Evolutionary conservation across 2,888 invertebrate genomes (phyloP), one percentile per base, ranked within the genome.

Genomic region (Exocentrus adspersus): DNA sequence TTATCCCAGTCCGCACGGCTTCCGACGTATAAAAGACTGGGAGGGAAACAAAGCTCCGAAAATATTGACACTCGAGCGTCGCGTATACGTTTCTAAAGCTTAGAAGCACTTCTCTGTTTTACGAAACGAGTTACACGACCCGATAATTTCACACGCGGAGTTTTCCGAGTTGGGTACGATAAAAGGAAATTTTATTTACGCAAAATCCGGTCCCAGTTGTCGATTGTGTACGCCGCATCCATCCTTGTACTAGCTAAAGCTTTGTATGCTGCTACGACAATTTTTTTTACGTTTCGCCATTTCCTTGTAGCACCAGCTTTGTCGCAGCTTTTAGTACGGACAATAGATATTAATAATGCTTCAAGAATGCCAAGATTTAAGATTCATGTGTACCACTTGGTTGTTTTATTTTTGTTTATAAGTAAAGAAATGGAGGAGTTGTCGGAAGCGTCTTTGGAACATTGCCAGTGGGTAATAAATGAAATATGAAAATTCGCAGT

Each of bases 141-240:
- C 32, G 51, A 51, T 32, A 51, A 51, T 51, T 51, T 51, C 20
- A 28, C 30, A 30, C 16, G n/a, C n/a, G n/a, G n/a, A n/a, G n/a
- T n/a, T n/a, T 50, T 20, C 3, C 50, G n/a, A 30, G 50, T 19
- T 9, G 2, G 19, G 30, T 57, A 19, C 14, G 57, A 45, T 57
- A 46, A 51, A 59, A 21, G 46, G 50, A 32, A 59, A 50, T 59
- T 50, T 43, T 59, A 59, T 59, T 59, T 59, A 60, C 60, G 41
- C 30, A 60, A 32, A 52, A 37, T 52, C n/a, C n/a, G n/a, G n/a
- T n/a, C n/a, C n/a, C n/a, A n/a, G n/a, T n/a, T n/a, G n/a, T n/a
- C n/a, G n/a, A n/a, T n/a, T n/a, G n/a, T n/a, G 64, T 68, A 63
- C 59, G 60, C 58, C 62, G 56, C 54, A 68, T 68, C 59, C 59